These are phyloP conservation scores for Nycteola revayana DNA, from an alignment of 2,888 invertebrate genomes.

Conservation along the genomic window DNA sequence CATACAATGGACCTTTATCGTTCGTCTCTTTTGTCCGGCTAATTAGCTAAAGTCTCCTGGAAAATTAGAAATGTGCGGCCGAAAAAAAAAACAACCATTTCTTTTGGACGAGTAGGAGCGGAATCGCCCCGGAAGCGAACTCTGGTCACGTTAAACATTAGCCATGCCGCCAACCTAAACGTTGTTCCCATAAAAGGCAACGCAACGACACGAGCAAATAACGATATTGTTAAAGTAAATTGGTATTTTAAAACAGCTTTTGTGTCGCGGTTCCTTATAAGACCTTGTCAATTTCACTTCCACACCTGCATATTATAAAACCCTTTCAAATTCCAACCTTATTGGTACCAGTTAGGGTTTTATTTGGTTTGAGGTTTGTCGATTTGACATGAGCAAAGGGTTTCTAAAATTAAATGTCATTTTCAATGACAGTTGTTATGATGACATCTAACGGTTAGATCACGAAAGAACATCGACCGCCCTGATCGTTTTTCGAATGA, in stretches of 20 bases:
- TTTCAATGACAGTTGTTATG: conserved; percentile 56
- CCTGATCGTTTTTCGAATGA: conserved; percentile 6
- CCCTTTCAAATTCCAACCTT: conserved; percentile 29
- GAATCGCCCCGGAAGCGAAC: conserved; percentile 18
- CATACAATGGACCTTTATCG: conserved; percentile 12
- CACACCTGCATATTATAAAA: conserved; percentile 12
- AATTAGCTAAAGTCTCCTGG: too few species aligned
- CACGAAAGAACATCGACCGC: conserved; percentile 28
- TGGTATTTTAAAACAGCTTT: conserved; percentile 73
- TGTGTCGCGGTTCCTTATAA: conserved; percentile 62
- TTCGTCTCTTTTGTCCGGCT: not conserved
- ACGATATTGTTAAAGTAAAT: conserved; percentile 77
- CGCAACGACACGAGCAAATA: conserved; percentile 67
- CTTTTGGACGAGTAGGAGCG: too few species aligned
- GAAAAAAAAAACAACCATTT: too few species aligned
- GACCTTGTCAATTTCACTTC: conserved; percentile 37
- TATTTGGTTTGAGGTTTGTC: not conserved
- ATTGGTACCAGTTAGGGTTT: conserved; percentile 14
- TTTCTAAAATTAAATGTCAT: conserved; percentile 61
- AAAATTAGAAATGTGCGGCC: too few species aligned
- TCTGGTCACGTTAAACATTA: conserved; percentile 42
- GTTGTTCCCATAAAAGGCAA: conserved; percentile 66
- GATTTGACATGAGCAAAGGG: conserved; percentile 3
- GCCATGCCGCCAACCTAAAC: conserved; percentile 62
- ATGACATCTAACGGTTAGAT: conserved; percentile 56